Base-by-base conservation (phyloP, 92 coral and sea anemone species). In the Anthopleura xanthogrammica region DNA sequence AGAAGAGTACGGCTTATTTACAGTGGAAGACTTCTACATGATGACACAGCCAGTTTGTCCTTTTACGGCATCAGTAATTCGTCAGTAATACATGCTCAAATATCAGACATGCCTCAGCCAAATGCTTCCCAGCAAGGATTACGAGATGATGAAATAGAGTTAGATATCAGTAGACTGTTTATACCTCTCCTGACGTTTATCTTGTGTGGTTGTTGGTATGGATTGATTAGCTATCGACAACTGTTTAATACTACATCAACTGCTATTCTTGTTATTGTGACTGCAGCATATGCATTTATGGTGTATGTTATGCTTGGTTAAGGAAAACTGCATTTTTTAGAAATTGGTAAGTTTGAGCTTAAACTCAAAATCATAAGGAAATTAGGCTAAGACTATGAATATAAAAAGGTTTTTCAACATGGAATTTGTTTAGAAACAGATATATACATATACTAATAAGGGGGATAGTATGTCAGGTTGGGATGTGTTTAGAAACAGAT, bases 31-130 rank as follows among this genome's bases (percentile, higher is more conserved):
- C 89, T 97, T 52, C 95, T 97, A 12, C 76, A 85, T 50, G 90
- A 92, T 74, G 95, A 97, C 65, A 75, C 73, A 58, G 92, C 86
- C 39, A 86, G 90, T 5, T 40, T 97, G 40, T 90, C 95, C 77
- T 85, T 83, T 86, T 97, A 94, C 86, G 98, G 99, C 40, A 84
- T 97, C 48, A 79, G 70, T 5, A 83, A 91, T 83, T 71, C 85
- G 89, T 92, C 99, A 41, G 99, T 97, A n/a, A 82, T 97, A 54
- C 99, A 97, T 52, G 94, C 95, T 65, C 98, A 94, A 83, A 91
- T 97, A 62, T 90, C 98, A 52, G 93, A 89, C 46, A 68, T 74
- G 14, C 41, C 79, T 16, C 86, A 89, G 36, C 82, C 79, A 16
- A 80, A 58, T 57, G 81, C 86, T 22, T 86, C 87, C 36, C 89